These are phyloP conservation scores for Microvelia longipes DNA, from an alignment of 1,140 invertebrate genomes.

Conservation along the genomic window DNA sequence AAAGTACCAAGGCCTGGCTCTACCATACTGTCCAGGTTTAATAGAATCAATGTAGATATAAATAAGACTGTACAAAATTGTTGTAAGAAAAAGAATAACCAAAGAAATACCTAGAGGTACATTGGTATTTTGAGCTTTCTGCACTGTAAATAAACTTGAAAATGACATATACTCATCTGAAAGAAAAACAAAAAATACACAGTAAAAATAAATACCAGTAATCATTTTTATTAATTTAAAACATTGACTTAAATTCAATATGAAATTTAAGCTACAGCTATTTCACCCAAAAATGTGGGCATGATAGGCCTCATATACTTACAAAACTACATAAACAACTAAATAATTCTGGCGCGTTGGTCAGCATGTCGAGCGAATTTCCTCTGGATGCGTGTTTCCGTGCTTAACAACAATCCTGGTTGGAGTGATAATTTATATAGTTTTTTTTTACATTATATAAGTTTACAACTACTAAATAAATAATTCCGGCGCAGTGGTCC, in stretches of 20 bases:
- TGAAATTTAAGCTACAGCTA: no score
- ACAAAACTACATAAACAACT: no score
- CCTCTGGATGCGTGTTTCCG: no score
- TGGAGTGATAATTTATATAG: no score
- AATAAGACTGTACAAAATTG: not conserved
- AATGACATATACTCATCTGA: not conserved
- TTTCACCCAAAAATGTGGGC: no score
- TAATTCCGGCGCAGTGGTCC: no score
- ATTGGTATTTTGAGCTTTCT: not conserved
- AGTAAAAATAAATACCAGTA: not conserved
- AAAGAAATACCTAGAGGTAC: not conserved
- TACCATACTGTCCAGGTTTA: constrained; percentile 18
- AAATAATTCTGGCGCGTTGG: no score
- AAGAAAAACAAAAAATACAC: not conserved
- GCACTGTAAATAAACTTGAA: not conserved
- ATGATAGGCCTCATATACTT: no score
- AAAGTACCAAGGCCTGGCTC: constrained; percentile 19
- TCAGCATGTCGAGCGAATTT: no score
- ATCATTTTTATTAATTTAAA: not conserved
- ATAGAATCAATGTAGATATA: constrained; percentile 18
- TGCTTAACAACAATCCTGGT: no score
- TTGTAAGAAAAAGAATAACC: not conserved
- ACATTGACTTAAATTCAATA: not conserved
- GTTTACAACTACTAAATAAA: no score
- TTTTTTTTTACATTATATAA: no score